These are phyloP conservation scores for Peribatodes rhomboidaria DNA, from an alignment of 2,888 invertebrate species.

Conservation along the genomic window DNA sequence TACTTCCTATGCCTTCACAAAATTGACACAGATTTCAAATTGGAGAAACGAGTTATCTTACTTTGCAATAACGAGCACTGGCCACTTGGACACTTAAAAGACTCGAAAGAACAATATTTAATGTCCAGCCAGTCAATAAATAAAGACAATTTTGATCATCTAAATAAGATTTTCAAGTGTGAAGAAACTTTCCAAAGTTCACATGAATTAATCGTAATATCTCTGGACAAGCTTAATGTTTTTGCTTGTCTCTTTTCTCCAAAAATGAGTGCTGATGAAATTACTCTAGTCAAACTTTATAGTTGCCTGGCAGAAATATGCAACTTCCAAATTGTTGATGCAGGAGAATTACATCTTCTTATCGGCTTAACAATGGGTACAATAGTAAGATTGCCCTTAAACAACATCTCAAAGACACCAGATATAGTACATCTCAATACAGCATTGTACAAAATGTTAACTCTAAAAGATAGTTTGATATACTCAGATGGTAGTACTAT, in stretches of 20 bases:
- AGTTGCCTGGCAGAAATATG: conserved; percentile 69
- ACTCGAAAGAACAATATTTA: conserved; percentile 50
- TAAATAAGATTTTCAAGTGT: conserved; percentile 50
- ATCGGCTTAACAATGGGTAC: conserved; percentile 69
- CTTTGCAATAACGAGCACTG: conserved; percentile 42
- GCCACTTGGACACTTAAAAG: conserved; percentile 41
- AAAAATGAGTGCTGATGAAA: conserved; percentile 49
- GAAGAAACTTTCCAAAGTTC: conserved; percentile 41
- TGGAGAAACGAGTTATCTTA: conserved; percentile 53
- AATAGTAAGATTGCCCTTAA: conserved; percentile 61
- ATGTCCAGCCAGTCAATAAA: conserved; percentile 47
- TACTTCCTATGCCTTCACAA: conserved; percentile 61
- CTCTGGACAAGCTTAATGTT: conserved; percentile 62
- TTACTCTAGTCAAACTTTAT: conserved; percentile 60
- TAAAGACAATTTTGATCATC: conserved; percentile 42
- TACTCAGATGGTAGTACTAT: conserved; percentile 72
- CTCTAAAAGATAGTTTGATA: conserved; percentile 57
- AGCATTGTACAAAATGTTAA: conserved; percentile 62
- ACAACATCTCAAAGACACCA: conserved; percentile 45
- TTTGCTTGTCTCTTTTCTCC: conserved; percentile 60
- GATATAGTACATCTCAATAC: conserved; percentile 68
- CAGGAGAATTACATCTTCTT: conserved; percentile 53
- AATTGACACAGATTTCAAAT: conserved; percentile 60
- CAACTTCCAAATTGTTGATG: conserved; percentile 57
- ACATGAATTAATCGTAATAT: conserved; percentile 55